Conservation (phyloP, 1,140 invertebrate genomes). For the Trachymyrmex septentrionalis region DNA sequence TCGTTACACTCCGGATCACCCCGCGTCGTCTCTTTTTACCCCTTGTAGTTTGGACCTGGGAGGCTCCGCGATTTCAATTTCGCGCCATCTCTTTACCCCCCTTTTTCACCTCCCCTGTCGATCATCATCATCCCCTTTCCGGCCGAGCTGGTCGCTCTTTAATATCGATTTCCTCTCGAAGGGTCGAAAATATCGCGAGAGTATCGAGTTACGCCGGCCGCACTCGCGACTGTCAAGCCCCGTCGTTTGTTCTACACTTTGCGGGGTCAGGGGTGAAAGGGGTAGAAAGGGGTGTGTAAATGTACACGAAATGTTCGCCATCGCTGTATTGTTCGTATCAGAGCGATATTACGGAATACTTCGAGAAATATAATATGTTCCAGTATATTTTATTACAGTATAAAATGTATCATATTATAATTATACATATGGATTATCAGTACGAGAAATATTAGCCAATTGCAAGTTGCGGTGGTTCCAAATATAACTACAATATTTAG, state of each 20-base stretch:
- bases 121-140: background rate
- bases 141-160: conserved; percentile 32
- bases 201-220: conserved; percentile 48
- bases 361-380: background rate
- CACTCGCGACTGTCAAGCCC: conserved; percentile 51
- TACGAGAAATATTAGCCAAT: background rate
- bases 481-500: background rate
- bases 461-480: too few relatives aligned
- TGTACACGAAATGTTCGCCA: conserved; percentile 21
- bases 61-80: conserved; percentile 47
- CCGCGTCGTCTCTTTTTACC: conserved; percentile 3
- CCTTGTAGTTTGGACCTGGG: background rate
- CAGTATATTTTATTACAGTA: background rate
- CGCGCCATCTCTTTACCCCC: conserved; percentile 34
- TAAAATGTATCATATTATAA: background rate
- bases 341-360: background rate
- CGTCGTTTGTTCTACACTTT: conserved; percentile 51
- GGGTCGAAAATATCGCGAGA: conserved; percentile 50
- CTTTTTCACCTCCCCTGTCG: background rate
- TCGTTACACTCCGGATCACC: background rate
- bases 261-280: background rate
- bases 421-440: background rate
- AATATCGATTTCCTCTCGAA: conserved; percentile 59
- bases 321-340: conserved; percentile 29
- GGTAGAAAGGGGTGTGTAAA: conserved; percentile 21